Conservation (phyloP, 2,113 vertebrate species). For the Orientallactaga bullata region DNA sequence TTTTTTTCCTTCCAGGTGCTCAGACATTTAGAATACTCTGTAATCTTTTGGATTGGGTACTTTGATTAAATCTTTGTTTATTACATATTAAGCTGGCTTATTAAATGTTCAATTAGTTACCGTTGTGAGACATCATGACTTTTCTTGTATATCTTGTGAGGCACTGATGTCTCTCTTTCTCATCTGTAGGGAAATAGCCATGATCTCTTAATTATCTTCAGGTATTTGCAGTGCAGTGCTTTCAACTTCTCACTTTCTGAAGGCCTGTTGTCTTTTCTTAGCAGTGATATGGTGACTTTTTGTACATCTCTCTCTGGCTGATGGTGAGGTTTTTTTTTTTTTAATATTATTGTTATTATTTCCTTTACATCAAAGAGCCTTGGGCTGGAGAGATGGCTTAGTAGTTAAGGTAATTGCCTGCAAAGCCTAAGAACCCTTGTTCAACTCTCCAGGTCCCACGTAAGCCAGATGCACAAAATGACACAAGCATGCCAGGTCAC, state of each 20-base stretch:
- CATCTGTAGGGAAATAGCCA: constrained; percentile 12
- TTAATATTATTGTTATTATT: no score
- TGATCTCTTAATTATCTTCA: not conserved
- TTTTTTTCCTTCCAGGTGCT: constrained; percentile 66
- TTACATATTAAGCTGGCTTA: constrained; percentile 65
- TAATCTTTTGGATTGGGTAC: constrained; percentile 59
- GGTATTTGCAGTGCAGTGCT: not conserved
- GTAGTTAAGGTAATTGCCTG: no score
- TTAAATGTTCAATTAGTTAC: constrained; percentile 65
- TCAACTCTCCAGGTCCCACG: no score
- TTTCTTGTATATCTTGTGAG: not conserved
- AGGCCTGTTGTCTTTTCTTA: not conserved
- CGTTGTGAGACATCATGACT: constrained; percentile 32
- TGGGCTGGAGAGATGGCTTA: not conserved
- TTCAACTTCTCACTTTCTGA: not conserved
- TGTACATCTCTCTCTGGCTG: not conserved
- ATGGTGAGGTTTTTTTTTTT: not conserved
- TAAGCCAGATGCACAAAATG: no score
- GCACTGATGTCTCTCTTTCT: not conserved
- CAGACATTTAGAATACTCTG: constrained; percentile 60
- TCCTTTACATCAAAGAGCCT: not conserved
- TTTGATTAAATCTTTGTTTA: constrained; percentile 72
- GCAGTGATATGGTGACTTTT: not conserved
- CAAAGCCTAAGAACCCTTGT: no score
- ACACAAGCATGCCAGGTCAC: no score